phyloP scores from a whole-genome alignment of 2,888 invertebrate species.

The Noctuana brunneofusca region DNA sequence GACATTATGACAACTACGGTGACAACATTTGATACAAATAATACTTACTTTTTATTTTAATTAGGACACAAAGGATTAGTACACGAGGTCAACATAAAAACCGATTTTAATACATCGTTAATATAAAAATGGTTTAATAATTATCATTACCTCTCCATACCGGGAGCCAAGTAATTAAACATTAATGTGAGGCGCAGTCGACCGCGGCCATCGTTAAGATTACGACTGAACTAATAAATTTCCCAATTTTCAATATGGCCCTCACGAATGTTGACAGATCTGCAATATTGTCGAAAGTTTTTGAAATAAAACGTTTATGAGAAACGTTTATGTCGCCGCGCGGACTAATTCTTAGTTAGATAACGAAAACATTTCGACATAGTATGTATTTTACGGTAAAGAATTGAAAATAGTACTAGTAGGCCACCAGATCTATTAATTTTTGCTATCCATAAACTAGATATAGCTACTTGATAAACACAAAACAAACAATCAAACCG shows the following conservation, averaged over 20 bases:
- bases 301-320: conserved; percentile 3
- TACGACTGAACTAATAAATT: conserved; percentile 21
- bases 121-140: not conserved
- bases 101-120: not conserved
- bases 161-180: conserved; percentile 21
- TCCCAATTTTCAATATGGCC: conserved; percentile 11
- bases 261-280: conserved; percentile 3
- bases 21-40: too few species aligned
- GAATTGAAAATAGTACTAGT: too few species aligned
- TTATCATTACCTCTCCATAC: conserved; percentile 3
- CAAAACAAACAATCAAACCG: too few species aligned
- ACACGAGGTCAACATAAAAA: not conserved
- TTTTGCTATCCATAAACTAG: too few species aligned
- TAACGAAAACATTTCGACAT: not conserved
- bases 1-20: too few species aligned
- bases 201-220: conserved; percentile 1
- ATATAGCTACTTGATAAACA: too few species aligned
- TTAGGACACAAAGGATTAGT: too few species aligned
- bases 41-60: too few species aligned
- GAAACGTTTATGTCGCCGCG: conserved; percentile 15
- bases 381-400: too few species aligned
- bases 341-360: not conserved
- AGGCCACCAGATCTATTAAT: too few species aligned
- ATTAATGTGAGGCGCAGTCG: not conserved
- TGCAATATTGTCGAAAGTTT: conserved; percentile 6